Conservation (phyloP, 2,113 vertebrate genomes). For the Loxodonta africana region DNA sequence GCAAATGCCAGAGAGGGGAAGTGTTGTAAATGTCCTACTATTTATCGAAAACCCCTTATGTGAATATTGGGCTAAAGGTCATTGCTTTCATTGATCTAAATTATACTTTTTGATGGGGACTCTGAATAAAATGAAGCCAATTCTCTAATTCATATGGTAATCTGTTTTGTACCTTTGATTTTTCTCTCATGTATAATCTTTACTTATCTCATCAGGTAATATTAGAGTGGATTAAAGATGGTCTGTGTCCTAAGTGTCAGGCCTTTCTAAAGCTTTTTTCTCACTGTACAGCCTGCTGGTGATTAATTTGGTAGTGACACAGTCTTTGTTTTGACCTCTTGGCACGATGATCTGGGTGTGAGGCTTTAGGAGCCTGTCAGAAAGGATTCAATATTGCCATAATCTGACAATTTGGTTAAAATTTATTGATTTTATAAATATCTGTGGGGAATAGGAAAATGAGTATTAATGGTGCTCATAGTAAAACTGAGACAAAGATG, state of each 20-base stretch:
- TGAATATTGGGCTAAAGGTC: neutral
- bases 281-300: neutral
- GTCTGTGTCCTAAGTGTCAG: neutral
- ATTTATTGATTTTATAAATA: neutral
- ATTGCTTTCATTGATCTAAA: neutral
- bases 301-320: neutral
- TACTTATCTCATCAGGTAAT: neutral
- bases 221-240: neutral
- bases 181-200: neutral
- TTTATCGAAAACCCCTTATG: neutral
- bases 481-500: neutral
- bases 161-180: neutral
- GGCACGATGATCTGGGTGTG: too few relatives aligned
- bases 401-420: neutral
- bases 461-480: neutral
- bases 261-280: neutral
- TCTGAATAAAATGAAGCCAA: conserved; percentile 21
- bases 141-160: neutral
- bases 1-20: neutral
- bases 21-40: neutral
- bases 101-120: neutral
- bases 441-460: neutral
- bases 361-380: too few relatives aligned
- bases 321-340: too few relatives aligned
- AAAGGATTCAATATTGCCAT: neutral